phyloP scores from a whole-genome alignment of 2,888 invertebrate species.

The Aporophyla lueneburgensis region DNA sequence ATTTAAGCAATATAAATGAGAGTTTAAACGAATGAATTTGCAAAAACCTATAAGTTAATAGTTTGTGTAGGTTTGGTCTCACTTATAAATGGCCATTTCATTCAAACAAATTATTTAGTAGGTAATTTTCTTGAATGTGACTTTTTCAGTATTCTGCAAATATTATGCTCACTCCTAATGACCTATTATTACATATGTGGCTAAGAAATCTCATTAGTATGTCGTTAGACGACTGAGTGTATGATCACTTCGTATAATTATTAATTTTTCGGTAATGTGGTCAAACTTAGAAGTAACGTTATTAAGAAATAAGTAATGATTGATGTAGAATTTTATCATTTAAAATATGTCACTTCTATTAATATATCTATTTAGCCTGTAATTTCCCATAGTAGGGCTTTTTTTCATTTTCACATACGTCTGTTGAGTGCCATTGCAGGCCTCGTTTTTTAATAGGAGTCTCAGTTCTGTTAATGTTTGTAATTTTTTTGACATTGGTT shows the following conservation, averaged over 20 bases:
- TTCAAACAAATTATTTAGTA: neutral
- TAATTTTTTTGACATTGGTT: neutral
- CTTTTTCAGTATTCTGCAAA: constrained; percentile 14
- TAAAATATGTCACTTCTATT: neutral
- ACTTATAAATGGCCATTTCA: neutral
- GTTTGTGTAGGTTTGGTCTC: neutral
- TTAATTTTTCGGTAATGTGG: neutral
- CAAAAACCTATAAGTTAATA: neutral
- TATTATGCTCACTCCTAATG: neutral
- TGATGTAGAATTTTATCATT: neutral
- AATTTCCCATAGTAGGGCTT: neutral
- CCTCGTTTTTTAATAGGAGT: neutral
- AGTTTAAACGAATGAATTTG: neutral
- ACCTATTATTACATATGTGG: neutral
- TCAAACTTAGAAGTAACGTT: neutral
- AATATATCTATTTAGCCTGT: neutral
- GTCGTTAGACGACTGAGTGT: neutral
- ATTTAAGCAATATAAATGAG: neutral
- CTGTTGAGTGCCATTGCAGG: neutral
- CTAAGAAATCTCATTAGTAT: neutral
- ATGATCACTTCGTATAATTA: neutral
- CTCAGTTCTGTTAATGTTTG: neutral
- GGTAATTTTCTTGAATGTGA: constrained; percentile 3
- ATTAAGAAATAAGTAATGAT: no score
- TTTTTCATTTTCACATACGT: neutral